Percentiles rank a stretch among this genome's conserved stretches.
Evolutionary conservation across 2,113 vertebrate species (phyloP).

Genomic region (Caracal caracal): DNA sequence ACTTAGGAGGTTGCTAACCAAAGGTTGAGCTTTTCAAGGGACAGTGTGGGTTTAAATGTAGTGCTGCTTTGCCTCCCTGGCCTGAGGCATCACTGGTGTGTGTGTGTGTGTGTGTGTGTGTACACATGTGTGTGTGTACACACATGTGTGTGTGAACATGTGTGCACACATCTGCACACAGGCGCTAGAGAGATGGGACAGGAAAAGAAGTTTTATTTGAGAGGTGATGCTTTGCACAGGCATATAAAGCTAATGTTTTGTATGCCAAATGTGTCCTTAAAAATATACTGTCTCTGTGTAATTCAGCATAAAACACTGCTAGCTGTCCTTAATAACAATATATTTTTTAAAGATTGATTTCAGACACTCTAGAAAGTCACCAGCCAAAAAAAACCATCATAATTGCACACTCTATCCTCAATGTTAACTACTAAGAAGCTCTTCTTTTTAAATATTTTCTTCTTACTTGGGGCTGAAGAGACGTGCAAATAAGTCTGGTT

Average conservation of each 20-base stretch:
- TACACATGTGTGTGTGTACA: neutral
- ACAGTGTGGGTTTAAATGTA: conserved; percentile 25
- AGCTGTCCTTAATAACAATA: conserved; percentile 76
- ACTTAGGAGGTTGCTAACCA: conserved; percentile 70
- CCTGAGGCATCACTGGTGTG: neutral
- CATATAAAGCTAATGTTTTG: accelerated
- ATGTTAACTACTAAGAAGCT: conserved; percentile 71
- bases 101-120: neutral
- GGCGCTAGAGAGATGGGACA: neutral
- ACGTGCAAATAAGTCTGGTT: conserved; percentile 82
- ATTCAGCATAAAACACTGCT: conserved; percentile 72
- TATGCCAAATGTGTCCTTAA: conserved; percentile 49
- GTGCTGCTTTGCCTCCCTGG: conserved; percentile 15
- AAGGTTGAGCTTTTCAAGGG: conserved; percentile 33
- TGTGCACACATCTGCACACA: neutral
- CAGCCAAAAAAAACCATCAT: conserved; percentile 69
- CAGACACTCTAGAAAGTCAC: conserved; percentile 67
- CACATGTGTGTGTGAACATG: accelerated
- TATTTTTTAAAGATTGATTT: conserved; percentile 76
- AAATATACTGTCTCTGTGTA: conserved; percentile 67
- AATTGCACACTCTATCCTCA: conserved; percentile 55
- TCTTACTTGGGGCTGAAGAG: conserved; percentile 76
- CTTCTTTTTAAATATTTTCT: conserved; percentile 80
- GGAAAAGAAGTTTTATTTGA: neutral
- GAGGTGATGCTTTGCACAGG: conserved; percentile 16